These are phyloP conservation scores for Dicyrtomina minuta DNA, from an alignment of 2,888 invertebrate species.

Conservation along the genomic window DNA sequence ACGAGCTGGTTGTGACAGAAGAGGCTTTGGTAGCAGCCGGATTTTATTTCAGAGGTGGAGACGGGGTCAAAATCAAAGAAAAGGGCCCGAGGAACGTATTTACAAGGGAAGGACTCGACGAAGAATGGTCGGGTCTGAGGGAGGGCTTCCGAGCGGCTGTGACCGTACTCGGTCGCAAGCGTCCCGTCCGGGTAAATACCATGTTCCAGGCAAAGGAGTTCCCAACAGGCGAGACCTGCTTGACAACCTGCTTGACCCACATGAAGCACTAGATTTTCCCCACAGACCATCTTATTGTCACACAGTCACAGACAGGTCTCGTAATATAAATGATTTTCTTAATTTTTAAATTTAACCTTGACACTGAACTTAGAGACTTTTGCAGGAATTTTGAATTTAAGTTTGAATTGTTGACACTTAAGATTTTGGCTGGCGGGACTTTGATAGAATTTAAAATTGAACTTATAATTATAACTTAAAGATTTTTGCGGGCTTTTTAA, in stretches of 20 bases:
- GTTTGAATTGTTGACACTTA: no score
- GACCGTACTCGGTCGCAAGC: slow-evolving; percentile 18
- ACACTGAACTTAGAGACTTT: no score
- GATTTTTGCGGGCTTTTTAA: no score
- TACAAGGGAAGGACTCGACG: slow-evolving; percentile 14
- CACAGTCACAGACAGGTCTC: no score
- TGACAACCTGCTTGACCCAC: slow-evolving; percentile 8
- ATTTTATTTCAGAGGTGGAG: slow-evolving; percentile 39
- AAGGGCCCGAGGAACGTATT: slow-evolving; percentile 33
- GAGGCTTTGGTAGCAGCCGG: slow-evolving; percentile 58
- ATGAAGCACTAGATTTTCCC: background rate
- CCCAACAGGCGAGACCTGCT: no score
- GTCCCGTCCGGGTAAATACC: slow-evolving; percentile 24
- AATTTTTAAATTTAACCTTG: no score
- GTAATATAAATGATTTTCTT: no score
- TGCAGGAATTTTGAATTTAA: no score
- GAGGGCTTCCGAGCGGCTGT: background rate
- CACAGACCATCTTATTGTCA: no score
- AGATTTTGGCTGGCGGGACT: no score
- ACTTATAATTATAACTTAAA: no score
- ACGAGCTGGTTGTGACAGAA: slow-evolving; percentile 61
- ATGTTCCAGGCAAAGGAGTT: slow-evolving; percentile 29
- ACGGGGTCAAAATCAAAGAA: slow-evolving; percentile 37
- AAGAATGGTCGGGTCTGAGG: slow-evolving; percentile 27
- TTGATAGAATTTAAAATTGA: no score